phyloP scores from a whole-genome alignment of 2,797 vertebrate genomes.

The Siniperca obscura region DNA sequence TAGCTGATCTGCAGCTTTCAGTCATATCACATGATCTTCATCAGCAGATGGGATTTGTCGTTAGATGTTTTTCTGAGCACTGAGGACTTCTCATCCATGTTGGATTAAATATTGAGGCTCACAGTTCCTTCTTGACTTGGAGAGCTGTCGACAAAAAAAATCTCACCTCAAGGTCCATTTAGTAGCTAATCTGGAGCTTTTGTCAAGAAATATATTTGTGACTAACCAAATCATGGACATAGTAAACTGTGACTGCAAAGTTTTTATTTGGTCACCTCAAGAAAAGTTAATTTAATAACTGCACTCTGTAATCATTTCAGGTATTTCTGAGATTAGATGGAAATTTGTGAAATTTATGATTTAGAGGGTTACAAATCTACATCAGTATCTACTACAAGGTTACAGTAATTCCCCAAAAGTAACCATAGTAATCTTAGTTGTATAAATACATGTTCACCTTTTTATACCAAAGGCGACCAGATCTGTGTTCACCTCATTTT shows the following conservation, averaged over 20 bases:
- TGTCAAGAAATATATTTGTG: not conserved
- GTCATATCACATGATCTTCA: not conserved
- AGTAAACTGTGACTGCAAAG: too few species aligned
- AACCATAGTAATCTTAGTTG: not conserved
- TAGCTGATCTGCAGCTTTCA: not conserved
- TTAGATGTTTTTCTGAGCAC: too few species aligned
- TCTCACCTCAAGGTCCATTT: not conserved
- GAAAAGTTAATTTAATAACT: not conserved
- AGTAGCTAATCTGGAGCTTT: not conserved
- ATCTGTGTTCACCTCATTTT: not conserved
- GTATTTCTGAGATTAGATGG: not conserved
- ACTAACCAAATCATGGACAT: too few species aligned
- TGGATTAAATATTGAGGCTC: too few species aligned
- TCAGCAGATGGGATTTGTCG: too few species aligned
- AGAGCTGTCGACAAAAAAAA: too few species aligned
- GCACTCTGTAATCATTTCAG: not conserved
- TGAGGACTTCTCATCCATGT: too few species aligned
- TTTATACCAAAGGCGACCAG: not conserved
- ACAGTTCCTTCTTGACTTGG: too few species aligned
- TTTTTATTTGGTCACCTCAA: too few species aligned
- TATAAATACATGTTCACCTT: not conserved
- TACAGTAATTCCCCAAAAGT: not conserved
- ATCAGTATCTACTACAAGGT: not conserved
- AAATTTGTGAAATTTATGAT: not conserved
- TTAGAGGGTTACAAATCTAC: not conserved